Base-by-base conservation (phyloP, 2,113 vertebrate genomes). In the Globicephala melas region DNA sequence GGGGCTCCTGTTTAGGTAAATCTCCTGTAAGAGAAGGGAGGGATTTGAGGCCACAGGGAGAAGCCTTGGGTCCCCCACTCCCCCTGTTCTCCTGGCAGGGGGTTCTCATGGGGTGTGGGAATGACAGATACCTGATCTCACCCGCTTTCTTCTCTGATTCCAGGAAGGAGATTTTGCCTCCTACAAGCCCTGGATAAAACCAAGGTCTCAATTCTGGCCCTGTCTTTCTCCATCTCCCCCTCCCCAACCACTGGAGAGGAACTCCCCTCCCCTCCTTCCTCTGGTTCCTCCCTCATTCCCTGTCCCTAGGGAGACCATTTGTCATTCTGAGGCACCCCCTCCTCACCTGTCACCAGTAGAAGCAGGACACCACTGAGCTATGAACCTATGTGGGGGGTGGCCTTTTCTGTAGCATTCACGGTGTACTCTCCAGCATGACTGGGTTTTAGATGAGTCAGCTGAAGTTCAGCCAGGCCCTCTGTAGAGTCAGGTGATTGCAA, bases 331-430 rank as follows among this genome's bases (percentile, higher is more conserved):
- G 50, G 60, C 33, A 38, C 33, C 12, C 65, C 13, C 3, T 77
- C 15, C 36, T 77, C 44, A 95, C 85, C 93, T 41, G 95, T 93
- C n/a, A 95, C 93, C 86, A 96, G 14, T 1, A 95, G 80, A 0
- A 82, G 60, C 13, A 97, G 80, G 31, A 3, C 12, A 0, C 87
- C 26, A 6, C 95, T 96, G 85, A 2, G 1, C 26, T 1, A 50
- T 12, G 79, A 63, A 2, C 0, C 1, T 7, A 0, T 15, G 1
- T 0, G 0, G 0, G 18, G 31, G 31, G 5, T 0, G 0, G 2
- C 0, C 1, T 26, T 0, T 44, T 6, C 12, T 33, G 12, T 28
- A 8, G 38, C 25, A 53, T 14, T 89, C 76, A 23, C 91, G 80
- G 33, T 88, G 28, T 96, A 73, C 4, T 2, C 0, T 4, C 93